Percentiles rank a stretch among this genome's conserved stretches.
phyloP scores from a whole-genome alignment of 2,888 invertebrate species.

The Torymus aiolomorphi region DNA sequence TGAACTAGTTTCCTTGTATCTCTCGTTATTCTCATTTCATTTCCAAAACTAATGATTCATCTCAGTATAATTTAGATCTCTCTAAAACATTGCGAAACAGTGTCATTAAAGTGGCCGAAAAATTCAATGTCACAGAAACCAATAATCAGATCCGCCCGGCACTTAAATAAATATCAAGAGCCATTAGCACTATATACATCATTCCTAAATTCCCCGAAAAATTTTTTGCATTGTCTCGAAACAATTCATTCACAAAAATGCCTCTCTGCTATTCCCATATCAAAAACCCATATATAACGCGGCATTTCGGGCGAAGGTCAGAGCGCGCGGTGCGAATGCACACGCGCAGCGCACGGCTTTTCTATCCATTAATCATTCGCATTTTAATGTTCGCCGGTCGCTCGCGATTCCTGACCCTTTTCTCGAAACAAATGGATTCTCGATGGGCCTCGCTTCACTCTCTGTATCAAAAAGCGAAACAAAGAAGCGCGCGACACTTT shows the following conservation, averaged over 20 bases:
- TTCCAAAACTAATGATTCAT: too few relatives aligned
- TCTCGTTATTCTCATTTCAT: too few relatives aligned
- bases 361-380: slow-evolving; percentile 50
- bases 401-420: slow-evolving; percentile 16
- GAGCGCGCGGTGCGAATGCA: too few relatives aligned
- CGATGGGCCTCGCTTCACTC: slow-evolving; percentile 38
- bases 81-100: too few relatives aligned
- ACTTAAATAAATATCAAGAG: too few relatives aligned
- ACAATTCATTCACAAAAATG: too few relatives aligned
- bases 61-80: too few relatives aligned
- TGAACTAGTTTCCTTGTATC: too few relatives aligned
- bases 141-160: too few relatives aligned
- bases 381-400: slow-evolving; percentile 30
- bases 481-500: slow-evolving; percentile 15
- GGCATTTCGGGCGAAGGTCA: neutral
- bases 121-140: too few relatives aligned
- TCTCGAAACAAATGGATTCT: slow-evolving; percentile 42
- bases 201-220: neutral
- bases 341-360: slow-evolving; percentile 9
- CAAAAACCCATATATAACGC: neutral
- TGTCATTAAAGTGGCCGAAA: too few relatives aligned
- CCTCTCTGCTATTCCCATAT: neutral
- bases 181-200: too few relatives aligned
- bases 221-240: neutral
- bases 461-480: slow-evolving; percentile 35